These are phyloP conservation scores for Pseudomyrmex gracilis DNA, from an alignment of 1,140 invertebrate species.

Conservation along the genomic window DNA sequence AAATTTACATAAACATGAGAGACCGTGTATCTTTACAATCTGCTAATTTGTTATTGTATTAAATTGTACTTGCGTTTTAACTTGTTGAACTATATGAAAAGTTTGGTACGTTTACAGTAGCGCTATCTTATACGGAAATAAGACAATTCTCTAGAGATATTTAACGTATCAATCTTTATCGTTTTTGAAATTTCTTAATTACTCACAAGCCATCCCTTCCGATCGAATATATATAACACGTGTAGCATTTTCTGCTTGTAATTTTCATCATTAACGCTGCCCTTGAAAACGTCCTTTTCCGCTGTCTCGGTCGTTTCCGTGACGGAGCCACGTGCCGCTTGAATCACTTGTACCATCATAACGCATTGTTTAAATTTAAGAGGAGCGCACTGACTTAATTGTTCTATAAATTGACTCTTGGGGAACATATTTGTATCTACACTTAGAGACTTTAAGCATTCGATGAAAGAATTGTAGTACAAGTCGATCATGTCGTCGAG, in stretches of 20 bases:
- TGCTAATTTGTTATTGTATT: no score
- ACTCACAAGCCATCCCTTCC: constrained; percentile 77
- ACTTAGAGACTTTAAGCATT: constrained; percentile 75
- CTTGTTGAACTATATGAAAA: no score
- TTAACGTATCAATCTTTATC: not conserved
- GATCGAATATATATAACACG: constrained; percentile 75
- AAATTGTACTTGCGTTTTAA: no score
- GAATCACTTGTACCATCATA: constrained; percentile 84
- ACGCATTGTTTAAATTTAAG: constrained; percentile 80
- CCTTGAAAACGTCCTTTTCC: constrained; percentile 73
- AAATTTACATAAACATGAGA: no score
- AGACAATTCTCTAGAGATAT: not conserved
- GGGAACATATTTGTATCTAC: constrained; percentile 74
- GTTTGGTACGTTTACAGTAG: not conserved
- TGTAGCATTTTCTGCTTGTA: constrained; percentile 80
- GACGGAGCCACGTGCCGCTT: constrained; percentile 76
- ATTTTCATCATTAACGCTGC: constrained; percentile 72
- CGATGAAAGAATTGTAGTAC: constrained; percentile 86
- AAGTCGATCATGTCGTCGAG: constrained; percentile 85
- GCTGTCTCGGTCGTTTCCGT: constrained; percentile 76
- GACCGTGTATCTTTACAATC: no score
- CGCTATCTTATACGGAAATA: not conserved
- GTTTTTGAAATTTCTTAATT: not conserved
- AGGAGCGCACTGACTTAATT: constrained; percentile 77
- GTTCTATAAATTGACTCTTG: constrained; percentile 74